Percentiles rank a stretch among this genome's conserved stretches.
These are phyloP conservation scores for Abrostola tripartita DNA, from an alignment of 2,888 invertebrate genomes.

Conservation along the genomic window DNA sequence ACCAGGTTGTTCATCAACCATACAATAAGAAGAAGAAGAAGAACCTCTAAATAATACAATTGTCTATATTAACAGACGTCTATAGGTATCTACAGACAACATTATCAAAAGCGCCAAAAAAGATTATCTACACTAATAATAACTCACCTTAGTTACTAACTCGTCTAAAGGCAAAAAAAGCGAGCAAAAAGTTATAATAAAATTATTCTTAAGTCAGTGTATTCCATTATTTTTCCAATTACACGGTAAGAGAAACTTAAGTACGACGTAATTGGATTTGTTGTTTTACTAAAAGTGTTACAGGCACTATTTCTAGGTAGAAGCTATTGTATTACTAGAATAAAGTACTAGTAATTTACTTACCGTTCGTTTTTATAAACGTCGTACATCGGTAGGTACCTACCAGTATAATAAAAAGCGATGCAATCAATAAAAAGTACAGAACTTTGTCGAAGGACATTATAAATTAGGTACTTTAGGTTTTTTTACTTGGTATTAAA, in stretches of 20 bases:
- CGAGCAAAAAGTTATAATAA: not conserved
- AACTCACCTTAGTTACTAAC: not conserved
- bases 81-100: no score
- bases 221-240: constrained; percentile 35
- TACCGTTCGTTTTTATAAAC: not conserved
- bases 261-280: constrained; percentile 31
- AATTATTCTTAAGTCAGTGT: constrained; percentile 10
- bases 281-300: constrained; percentile 17
- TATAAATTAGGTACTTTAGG: no score
- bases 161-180: not conserved
- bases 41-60: no score
- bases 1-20: no score
- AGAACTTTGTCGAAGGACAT: no score
- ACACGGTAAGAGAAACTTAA: constrained; percentile 23
- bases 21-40: no score
- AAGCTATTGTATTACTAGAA: constrained; percentile 14
- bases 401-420: no score
- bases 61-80: no score
- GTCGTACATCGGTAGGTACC: no score
- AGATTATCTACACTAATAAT: not conserved
- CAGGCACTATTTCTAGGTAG: constrained; percentile 3
- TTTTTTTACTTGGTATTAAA: no score
- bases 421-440: no score
- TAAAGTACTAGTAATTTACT: constrained; percentile 17
- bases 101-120: not conserved